A percentile compares a stretch with the other conserved stretches of the same genome.
These are phyloP conservation scores for Cardiocondyla obscurior DNA, from an alignment of 1,140 invertebrate genomes.

Conservation along the genomic window DNA sequence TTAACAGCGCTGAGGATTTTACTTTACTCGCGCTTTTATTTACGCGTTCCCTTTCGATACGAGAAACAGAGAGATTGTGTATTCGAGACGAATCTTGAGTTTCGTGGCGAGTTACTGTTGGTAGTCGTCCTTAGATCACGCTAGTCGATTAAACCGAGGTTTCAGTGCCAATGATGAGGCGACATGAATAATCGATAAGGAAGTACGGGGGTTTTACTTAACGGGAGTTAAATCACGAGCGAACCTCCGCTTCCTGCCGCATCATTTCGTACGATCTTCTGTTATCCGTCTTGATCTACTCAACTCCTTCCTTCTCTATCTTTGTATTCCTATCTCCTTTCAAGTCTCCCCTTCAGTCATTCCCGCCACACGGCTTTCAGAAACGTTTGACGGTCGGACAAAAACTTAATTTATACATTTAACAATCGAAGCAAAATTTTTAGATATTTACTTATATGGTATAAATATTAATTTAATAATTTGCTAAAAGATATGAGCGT, in stretches of 20 bases:
- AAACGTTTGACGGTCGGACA: too few species aligned
- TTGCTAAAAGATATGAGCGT: too few species aligned
- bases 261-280: conserved; percentile 62
- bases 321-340: conserved; percentile 17
- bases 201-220: conserved; percentile 73
- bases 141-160: conserved; percentile 55
- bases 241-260: conserved; percentile 70
- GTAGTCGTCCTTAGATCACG: conserved; percentile 54
- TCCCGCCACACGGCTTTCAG: too few species aligned
- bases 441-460: too few species aligned
- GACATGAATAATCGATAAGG: conserved; percentile 70
- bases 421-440: too few species aligned
- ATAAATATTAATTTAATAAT: too few species aligned
- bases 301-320: background rate
- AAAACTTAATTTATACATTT: too few species aligned
- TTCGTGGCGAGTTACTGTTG: conserved; percentile 30
- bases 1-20: background rate
- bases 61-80: conserved; percentile 24
- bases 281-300: conserved; percentile 19
- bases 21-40: background rate
- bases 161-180: conserved; percentile 47
- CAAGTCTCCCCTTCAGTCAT: background rate
- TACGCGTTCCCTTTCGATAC: background rate
- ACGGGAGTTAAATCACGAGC: conserved; percentile 77
- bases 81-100: conserved; percentile 38